Percentiles rank a stretch among this genome's conserved stretches.
These are phyloP conservation scores for Macroramphosus scolopax DNA, from an alignment of 2,797 vertebrate genomes.

Conservation along the genomic window DNA sequence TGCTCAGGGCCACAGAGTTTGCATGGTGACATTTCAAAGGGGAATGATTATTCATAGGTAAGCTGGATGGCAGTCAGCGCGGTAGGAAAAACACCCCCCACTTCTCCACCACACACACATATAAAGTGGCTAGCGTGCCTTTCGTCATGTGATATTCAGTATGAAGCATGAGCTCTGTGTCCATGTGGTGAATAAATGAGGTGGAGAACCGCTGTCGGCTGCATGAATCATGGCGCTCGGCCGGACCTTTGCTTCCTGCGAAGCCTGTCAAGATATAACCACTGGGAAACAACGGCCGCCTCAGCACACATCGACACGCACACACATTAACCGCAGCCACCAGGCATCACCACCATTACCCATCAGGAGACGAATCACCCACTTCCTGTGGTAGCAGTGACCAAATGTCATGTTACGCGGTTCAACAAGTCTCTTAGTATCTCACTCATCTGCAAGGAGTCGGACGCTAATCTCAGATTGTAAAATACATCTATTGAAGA, in stretches of 20 bases:
- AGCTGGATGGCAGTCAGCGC: slow-evolving; percentile 29
- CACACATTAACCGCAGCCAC: neutral
- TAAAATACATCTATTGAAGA: too few species aligned
- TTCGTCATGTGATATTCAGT: slow-evolving; percentile 69
- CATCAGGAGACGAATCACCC: slow-evolving; percentile 12
- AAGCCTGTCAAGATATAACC: slow-evolving; percentile 25
- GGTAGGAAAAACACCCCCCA: slow-evolving; percentile 51
- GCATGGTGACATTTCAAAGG: slow-evolving; percentile 72
- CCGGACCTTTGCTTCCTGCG: slow-evolving; percentile 31
- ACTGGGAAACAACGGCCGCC: slow-evolving; percentile 27
- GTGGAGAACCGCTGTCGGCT: slow-evolving; percentile 48
- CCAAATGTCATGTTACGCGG: slow-evolving; percentile 9
- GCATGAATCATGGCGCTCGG: slow-evolving; percentile 57
- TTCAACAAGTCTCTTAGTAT: neutral
- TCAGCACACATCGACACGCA: neutral
- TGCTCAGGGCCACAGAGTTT: slow-evolving; percentile 64
- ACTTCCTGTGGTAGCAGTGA: slow-evolving; percentile 23
- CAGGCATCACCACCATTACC: slow-evolving; percentile 3
- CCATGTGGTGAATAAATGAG: slow-evolving; percentile 71
- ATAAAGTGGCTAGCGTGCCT: slow-evolving; percentile 12
- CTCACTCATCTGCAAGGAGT: slow-evolving; percentile 1
- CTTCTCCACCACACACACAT: neutral
- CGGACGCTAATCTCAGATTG: too few species aligned
- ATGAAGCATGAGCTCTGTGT: slow-evolving; percentile 58
- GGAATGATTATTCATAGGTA: slow-evolving; percentile 69